Conservation (phyloP, 2,113 vertebrate species). For the Thamnophis sirtalis region DNA sequence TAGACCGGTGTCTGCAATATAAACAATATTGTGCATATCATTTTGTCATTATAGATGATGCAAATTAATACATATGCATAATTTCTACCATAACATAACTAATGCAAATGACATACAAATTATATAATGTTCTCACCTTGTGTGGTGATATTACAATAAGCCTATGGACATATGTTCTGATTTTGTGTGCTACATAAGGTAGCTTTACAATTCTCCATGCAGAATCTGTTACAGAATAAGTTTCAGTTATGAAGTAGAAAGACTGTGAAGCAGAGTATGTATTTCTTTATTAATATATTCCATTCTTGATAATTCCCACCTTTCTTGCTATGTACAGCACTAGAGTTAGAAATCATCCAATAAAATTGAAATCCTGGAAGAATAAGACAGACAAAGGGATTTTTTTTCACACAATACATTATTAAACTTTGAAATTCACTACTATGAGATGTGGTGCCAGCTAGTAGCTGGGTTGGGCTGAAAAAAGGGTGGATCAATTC, state of each 20-base stretch:
- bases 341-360: not conserved
- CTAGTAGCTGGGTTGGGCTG: not conserved
- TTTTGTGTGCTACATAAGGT: not conserved
- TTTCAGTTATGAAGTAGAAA: not conserved
- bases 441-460: not conserved
- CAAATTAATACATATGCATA: not conserved
- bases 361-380: not conserved
- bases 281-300: not conserved
- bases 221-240: not conserved
- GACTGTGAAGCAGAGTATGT: not conserved
- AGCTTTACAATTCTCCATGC: not conserved
- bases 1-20: not conserved
- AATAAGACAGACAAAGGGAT: not conserved
- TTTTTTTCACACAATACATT: not conserved
- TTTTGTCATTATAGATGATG: not conserved
- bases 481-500: not conserved
- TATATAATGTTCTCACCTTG: not conserved
- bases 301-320: not conserved
- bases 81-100: not conserved
- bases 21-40: not conserved
- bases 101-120: not conserved
- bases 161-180: not conserved
- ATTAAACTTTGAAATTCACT: not conserved
- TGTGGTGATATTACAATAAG: not conserved
- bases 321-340: not conserved